Conservation (phyloP, 1,140 invertebrate species). For the Ips typographus region DNA sequence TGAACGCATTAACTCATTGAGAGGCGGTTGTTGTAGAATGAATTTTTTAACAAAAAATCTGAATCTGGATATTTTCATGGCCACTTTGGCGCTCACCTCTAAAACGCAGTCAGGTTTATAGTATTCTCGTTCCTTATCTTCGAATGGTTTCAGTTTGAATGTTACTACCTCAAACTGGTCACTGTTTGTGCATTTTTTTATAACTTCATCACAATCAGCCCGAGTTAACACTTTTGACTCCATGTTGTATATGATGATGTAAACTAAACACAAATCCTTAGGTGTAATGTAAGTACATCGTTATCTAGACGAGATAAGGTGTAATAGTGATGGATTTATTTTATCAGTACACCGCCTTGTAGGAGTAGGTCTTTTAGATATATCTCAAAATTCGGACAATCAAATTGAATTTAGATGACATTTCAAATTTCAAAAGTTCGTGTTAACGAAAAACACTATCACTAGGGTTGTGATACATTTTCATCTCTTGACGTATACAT, state of each 20-base stretch:
- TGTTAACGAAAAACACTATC: too few relatives aligned
- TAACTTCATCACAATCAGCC: constrained; percentile 10
- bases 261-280: too few relatives aligned
- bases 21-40: not conserved
- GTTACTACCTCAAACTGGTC: constrained; percentile 25
- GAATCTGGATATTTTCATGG: constrained; percentile 20
- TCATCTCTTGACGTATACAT: too few relatives aligned
- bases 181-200: constrained; percentile 13
- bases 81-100: constrained; percentile 26
- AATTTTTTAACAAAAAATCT: constrained; percentile 26
- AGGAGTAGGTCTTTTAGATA: not conserved
- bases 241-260: constrained; percentile 2
- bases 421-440: too few relatives aligned
- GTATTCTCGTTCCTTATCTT: constrained; percentile 26
- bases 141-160: constrained; percentile 25
- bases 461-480: too few relatives aligned
- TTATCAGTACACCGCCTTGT: not conserved
- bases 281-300: too few relatives aligned
- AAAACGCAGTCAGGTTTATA: constrained; percentile 18
- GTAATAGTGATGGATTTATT: not conserved
- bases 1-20: not conserved
- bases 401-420: not conserved
- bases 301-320: not conserved
- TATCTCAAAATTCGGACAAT: not conserved
- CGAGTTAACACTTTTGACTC: constrained; percentile 11